Evolutionary conservation across 1,140 invertebrate genomes (phyloP), one percentile per base, ranked within the genome.

Genomic region (Hylaeus anthracinus): DNA sequence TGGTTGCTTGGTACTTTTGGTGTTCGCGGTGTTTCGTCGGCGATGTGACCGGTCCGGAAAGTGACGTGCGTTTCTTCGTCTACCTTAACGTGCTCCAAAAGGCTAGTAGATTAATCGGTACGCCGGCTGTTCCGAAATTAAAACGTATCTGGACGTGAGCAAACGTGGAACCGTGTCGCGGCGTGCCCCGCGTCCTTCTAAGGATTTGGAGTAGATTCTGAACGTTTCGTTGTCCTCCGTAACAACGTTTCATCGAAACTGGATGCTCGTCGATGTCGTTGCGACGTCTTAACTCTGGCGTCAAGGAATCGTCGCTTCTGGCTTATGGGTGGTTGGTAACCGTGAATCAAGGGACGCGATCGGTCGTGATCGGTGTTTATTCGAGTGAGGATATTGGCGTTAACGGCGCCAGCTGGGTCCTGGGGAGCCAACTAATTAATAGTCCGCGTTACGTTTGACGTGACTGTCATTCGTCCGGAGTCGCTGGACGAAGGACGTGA

Each of bases 21-120:
- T 71, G 63, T 48, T 60, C 72, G 37, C 39, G 74, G 43, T 39
- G 43, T 53, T 39, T 55, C 64, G 51, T 60, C 72, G 86, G 72
- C 81, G 76, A 87, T 87, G 86, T 87, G 86, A 80, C 81, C 80
- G 85, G 72, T 60, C 55, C 37, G 69, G 51, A 58, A 70, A 85
- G 77, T 80, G 77, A 75, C 78, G 81, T 72, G 85, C 80, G 73
- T 12, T n/a, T 69, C 45, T 58, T 45, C 53, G 51, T 77, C 69
- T 43, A n/a, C 0, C 9, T 58, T 70, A 14, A 69, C 39, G 26
- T 72, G 39, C 15, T 45, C 58, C 37, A 56, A 41, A 51, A 15
- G 26, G 64, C 1, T 14, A 39, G n/a, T 14, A 71, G 65, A 10
- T 48, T n/a, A 5, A 26, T 63, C 56, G 3, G 26, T 14, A 56